Evolutionary conservation across 1,140 invertebrate genomes (phyloP).

Genomic region (Aphidius gifuensis): DNA sequence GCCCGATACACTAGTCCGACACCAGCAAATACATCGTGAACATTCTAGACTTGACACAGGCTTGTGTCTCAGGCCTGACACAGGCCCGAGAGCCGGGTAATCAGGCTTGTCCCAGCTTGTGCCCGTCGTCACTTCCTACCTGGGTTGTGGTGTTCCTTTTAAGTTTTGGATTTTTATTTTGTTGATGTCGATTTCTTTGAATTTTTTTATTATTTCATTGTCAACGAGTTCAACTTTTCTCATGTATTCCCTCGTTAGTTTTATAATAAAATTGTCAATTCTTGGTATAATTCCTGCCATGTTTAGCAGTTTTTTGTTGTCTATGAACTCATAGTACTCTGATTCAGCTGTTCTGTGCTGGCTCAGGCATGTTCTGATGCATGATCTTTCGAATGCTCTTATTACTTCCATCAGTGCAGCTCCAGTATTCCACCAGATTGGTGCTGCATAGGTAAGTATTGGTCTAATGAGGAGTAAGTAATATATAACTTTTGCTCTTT

Average conservation of each 20-base stretch:
- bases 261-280: slow-evolving; percentile 13
- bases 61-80: too few relatives aligned
- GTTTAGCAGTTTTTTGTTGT: slow-evolving; percentile 6
- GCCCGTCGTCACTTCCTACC: too few relatives aligned
- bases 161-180: neutral
- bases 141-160: neutral
- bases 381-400: slow-evolving; percentile 8
- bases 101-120: too few relatives aligned
- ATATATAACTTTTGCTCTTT: slow-evolving; percentile 18
- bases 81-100: too few relatives aligned
- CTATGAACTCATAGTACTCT: too few relatives aligned
- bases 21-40: too few relatives aligned
- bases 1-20: too few relatives aligned
- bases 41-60: too few relatives aligned
- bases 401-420: slow-evolving; percentile 12
- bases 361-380: slow-evolving; percentile 1
- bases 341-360: neutral
- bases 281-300: slow-evolving; percentile 2
- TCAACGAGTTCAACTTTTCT: neutral
- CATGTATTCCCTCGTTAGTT: slow-evolving; percentile 13
- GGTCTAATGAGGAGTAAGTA: slow-evolving; percentile 16
- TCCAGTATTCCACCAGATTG: slow-evolving; percentile 13
- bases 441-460: slow-evolving; percentile 7
- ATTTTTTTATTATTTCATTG: slow-evolving; percentile 2
- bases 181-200: neutral